These are phyloP conservation scores for Mesitornis unicolor DNA, from an alignment of 2,113 vertebrate species.

Conservation along the genomic window DNA sequence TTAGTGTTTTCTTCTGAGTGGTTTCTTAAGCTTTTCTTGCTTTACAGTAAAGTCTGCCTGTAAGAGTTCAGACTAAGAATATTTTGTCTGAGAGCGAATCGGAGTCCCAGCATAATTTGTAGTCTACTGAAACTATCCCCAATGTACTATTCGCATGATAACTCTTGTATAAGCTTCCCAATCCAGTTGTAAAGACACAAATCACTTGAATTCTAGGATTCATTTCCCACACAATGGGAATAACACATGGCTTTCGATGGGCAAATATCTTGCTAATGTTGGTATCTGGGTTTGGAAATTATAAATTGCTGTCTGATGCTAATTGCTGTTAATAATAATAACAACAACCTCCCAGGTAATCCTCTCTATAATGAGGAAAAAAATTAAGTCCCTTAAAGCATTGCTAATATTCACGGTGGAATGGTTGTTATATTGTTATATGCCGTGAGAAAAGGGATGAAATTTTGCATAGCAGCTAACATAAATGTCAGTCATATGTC, in stretches of 20 bases:
- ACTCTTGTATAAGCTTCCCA: not conserved
- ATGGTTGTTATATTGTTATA: not conserved
- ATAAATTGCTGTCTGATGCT: not conserved
- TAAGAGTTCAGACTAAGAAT: not conserved
- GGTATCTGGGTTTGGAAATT: not conserved
- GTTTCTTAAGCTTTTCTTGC: slow-evolving; percentile 16
- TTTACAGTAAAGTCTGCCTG: not conserved
- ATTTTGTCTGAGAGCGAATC: not conserved
- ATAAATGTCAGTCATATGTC: rapidly evolving
- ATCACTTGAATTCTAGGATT: not conserved
- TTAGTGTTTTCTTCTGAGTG: not conserved
- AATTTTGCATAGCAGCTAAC: not conserved
- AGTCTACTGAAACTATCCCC: not conserved
- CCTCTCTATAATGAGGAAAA: not conserved
- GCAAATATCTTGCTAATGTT: not conserved
- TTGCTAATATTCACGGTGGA: not conserved
- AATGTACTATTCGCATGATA: not conserved
- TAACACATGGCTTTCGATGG: not conserved
- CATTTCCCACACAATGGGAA: not conserved
- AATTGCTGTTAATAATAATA: not conserved
- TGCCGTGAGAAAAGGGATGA: not conserved
- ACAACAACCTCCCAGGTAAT: not conserved
- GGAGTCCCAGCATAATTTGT: slow-evolving; percentile 4
- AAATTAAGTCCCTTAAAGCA: not conserved
- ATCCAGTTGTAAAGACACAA: slow-evolving; percentile 6